A percentile compares a stretch with the other conserved stretches of the same genome.
These are phyloP conservation scores for Poecilia velifera DNA, from an alignment of 2,797 vertebrate genomes.

Conservation along the genomic window DNA sequence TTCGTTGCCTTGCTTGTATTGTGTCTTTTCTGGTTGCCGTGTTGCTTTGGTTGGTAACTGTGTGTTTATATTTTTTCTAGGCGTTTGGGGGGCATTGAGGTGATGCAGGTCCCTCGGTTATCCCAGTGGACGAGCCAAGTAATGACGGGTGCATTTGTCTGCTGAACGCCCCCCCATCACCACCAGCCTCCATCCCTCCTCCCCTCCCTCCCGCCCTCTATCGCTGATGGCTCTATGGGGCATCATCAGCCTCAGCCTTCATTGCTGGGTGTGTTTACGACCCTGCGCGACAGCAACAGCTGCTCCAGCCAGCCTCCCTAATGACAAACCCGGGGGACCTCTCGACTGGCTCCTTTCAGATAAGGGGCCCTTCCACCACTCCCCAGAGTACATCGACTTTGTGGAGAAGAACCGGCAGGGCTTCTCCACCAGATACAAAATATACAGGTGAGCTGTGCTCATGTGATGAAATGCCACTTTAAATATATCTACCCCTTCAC, in stretches of 20 bases:
- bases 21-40: neutral
- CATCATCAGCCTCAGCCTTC: constrained; percentile 93
- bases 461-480: constrained; percentile 16
- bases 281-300: constrained; percentile 57
- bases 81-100: constrained; percentile 87
- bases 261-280: constrained; percentile 84
- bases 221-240: constrained; percentile 99
- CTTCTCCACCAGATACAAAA: constrained; percentile 98
- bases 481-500: constrained; percentile 9
- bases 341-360: constrained; percentile 98
- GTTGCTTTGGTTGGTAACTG: constrained; percentile 14
- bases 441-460: constrained; percentile 88
- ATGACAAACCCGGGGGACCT: constrained; percentile 92
- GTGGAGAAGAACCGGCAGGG: constrained; percentile 96
- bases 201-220: constrained; percentile 51
- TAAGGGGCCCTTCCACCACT: constrained; percentile 97
- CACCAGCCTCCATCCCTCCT: constrained; percentile 26
- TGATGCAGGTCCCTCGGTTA: constrained; percentile 89
- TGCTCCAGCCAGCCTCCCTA: constrained; percentile 86
- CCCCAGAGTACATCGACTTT: constrained; percentile 96
- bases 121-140: constrained; percentile 91
- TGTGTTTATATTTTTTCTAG: constrained; percentile 62
- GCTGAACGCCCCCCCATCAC: constrained; percentile 74
- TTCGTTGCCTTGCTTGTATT: neutral
- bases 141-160: constrained; percentile 85